Conservation (phyloP, 2,888 invertebrate species). For the Agrotis clavis region DNA sequence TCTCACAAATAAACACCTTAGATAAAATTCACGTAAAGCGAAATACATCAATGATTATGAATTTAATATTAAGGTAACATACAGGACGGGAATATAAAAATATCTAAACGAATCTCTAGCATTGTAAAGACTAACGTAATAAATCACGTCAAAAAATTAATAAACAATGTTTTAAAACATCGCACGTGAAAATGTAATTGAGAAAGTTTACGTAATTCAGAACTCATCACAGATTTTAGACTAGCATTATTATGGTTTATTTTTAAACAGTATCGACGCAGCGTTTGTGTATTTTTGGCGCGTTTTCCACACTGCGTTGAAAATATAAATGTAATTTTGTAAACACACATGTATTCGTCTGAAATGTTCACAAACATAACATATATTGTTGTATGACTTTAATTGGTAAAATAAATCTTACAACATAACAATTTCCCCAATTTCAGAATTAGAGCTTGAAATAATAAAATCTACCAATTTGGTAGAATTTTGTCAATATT, state of each 20-base stretch:
- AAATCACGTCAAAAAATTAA: conserved; percentile 28
- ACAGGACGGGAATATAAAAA: conserved; percentile 38
- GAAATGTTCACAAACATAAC: conserved; percentile 33
- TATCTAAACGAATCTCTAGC: conserved; percentile 57
- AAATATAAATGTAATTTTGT: conserved; percentile 66
- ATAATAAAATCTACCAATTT: background rate
- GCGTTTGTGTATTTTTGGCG: conserved; percentile 73
- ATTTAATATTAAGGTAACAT: conserved; percentile 28
- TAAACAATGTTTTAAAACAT: conserved; percentile 50
- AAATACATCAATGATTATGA: conserved; percentile 41
- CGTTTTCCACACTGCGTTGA: conserved; percentile 63
- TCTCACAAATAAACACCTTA: conserved; percentile 52
- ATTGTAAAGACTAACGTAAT: conserved; percentile 47
- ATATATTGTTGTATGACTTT: conserved; percentile 17
- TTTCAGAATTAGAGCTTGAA: background rate
- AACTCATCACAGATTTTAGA: conserved; percentile 68
- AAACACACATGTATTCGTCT: conserved; percentile 62
- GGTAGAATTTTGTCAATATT: conserved; percentile 28
- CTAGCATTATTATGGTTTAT: conserved; percentile 67
- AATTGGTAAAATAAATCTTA: conserved; percentile 7
- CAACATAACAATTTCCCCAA: conserved; percentile 2
- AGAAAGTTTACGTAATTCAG: conserved; percentile 68
- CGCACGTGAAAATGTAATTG: conserved; percentile 49
- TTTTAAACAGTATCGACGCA: conserved; percentile 73
- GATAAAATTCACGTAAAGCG: conserved; percentile 34